phyloP scores from a whole-genome alignment of 2,797 vertebrate species.

The Eutrigla gurnardus region DNA sequence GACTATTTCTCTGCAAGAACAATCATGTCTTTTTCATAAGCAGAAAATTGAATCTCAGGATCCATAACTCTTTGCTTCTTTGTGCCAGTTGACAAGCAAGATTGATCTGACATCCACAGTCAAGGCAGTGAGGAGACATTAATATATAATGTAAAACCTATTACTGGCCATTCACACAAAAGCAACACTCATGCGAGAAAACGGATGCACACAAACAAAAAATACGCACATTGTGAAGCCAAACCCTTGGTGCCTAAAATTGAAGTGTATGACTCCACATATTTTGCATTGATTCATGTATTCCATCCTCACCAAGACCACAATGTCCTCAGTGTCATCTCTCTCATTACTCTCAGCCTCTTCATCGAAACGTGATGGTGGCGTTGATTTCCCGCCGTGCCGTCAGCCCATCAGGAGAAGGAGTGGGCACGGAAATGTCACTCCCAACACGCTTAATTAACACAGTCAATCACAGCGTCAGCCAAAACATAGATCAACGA shows the following conservation, averaged over 20 bases:
- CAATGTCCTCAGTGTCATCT: constrained; percentile 45
- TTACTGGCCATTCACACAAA: constrained; percentile 9
- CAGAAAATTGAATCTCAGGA: background rate
- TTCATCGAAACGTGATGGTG: constrained; percentile 15
- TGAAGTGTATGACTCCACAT: constrained; percentile 14
- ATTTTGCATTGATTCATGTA: constrained; percentile 29
- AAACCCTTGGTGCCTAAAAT: constrained; percentile 4
- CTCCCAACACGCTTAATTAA: constrained; percentile 74
- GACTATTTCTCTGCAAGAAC: background rate
- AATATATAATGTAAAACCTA: constrained; percentile 23
- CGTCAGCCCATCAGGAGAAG: constrained; percentile 37
- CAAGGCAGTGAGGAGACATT: background rate
- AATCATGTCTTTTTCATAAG: background rate
- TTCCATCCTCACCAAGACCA: constrained; percentile 40
- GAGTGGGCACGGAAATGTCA: constrained; percentile 63
- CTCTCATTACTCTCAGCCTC: constrained; percentile 55
- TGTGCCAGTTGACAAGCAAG: background rate
- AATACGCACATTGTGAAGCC: constrained; percentile 11
- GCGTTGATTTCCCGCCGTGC: constrained; percentile 40
- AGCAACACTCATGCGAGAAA: background rate
- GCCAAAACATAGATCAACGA: constrained; percentile 41
- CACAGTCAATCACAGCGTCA: constrained; percentile 64
- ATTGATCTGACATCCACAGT: background rate
- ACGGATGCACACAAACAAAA: constrained; percentile 8
- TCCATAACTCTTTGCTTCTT: background rate